Evolutionary conservation across 2,888 invertebrate species (phyloP), one percentile per base, ranked within the genome.

Genomic region (Gasteruption jaculator): DNA sequence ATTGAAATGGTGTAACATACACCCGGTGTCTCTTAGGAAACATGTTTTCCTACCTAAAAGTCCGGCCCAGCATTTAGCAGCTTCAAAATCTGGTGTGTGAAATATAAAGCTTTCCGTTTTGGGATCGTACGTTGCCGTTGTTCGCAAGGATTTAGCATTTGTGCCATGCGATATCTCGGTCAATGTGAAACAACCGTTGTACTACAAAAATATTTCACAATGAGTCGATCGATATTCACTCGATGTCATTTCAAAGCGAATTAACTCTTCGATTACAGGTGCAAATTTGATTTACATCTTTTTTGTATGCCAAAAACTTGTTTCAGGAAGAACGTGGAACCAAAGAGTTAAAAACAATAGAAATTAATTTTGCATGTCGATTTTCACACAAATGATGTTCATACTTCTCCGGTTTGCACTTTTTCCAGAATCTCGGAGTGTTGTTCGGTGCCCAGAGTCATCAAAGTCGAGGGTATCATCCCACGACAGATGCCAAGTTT

Each of bases 51-150:
- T 75, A 78, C 89, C 90, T 74, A 91, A 77, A 74, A 92, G 93
- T 57, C 96, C 96, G 59, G 86, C 83, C 95, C 95, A 96, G 73
- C 92, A 92, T 77, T 97, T 97, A 38, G 92, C 91, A 6, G 95
- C 91, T 72, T 94, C 88, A 74, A 94, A 89, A 72, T 92, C 89
- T 0, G 96, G 94, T 1, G 94, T 89, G 68, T 94, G 82, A 8
- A 97, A 76, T 41, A 94, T 76, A 73, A 94, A 95, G 71, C 86
- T 83, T 72, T 84, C 77, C 11, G 82, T 80, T 22, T 72, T 68
- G 0, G 82, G 77, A 69, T 94, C 90, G 72, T 87, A 96, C 1
- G 82, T 88, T 4, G 95, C 94, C 5, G 84, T 88, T 1, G 95
- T 95, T 57, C 89, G 80, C 82, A 95, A 87, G 37, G 84, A 84